Base-by-base conservation (phyloP, 2,113 vertebrate species). In the Centropus unirufus region DNA sequence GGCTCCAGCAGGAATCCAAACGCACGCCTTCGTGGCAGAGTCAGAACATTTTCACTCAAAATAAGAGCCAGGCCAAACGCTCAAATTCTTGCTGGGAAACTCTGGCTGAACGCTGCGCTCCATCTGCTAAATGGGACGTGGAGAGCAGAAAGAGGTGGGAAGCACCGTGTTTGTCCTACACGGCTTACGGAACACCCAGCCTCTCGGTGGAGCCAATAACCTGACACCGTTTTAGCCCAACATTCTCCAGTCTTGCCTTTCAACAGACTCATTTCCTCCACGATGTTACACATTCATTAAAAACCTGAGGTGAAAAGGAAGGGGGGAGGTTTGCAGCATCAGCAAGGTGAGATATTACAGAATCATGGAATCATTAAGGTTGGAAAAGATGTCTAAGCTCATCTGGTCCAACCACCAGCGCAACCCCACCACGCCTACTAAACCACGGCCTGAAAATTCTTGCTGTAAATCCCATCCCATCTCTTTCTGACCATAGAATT, bases 31-130 rank as follows among this genome's bases (percentile, higher is more conserved):
- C 93, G 21, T 75, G 90, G 95, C 96, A 93, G 61, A 90, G 83
- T 83, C 83, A 93, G 94, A 96, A 96, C 92, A 39, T 95, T 96
- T 90, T 88, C 90, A 96, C 88, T 93, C 94, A 89, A 90, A 93
- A 94, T 81, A 95, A 95, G 90, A 96, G 82, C 90, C 93, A 93
- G 92, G 93, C 92, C 95, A 96, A 96, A 86, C 7, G 93, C 76
- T 90, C 82, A 83, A 32, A 83, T 92, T 92, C 76, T 90, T 40
- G 72, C 93, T 81, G 94, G 90, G 93, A 34, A 96, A 75, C 66
- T 87, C 91, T 96, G 92, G 90, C 93, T 96, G 90, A 77, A 70
- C 67, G 9, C 64, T 51, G 66, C 61, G 17, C 94, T 96, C 90
- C 69, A 81, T 87, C 90, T 93, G 94, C 86, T 96, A 86, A 93